Evolutionary conservation across 1,140 invertebrate species (phyloP), one percentile per base, ranked within the genome.

Genomic region (Drosophila willistoni): DNA sequence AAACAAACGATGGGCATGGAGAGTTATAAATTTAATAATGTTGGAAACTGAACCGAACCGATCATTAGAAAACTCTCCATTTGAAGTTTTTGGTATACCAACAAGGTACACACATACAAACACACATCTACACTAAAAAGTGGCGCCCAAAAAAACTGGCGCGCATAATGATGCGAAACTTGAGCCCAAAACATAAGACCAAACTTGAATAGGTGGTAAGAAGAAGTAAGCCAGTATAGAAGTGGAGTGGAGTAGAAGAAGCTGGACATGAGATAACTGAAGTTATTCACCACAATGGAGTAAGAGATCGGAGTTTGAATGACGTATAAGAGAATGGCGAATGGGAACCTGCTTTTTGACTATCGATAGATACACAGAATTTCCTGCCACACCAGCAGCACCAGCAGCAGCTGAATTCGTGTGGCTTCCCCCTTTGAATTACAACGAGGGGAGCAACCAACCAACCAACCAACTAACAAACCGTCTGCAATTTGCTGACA

Each of bases 341-440:
- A 14, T 34, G 66, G 65, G 65, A 84, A 84, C 81, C 85, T 77
- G 81, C 85, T 84, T 77, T 44, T 51, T 51, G 19, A 51, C 44
- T 51, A 51, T 70, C 61, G 69, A 70, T 70, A 85, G 82, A 85
- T 87, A 85, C 82, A 85, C 71, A 85, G 82, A 87, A 85, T 82
- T 85, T 82, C 79, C 82, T 85, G 79, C 36, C 36, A 39, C 36
- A 39, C 10, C 36, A 39, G 36, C 36, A 39, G 36, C 12, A 4
- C 10, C 36, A 12, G 36, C 68, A 76, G 63, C 71, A 71, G 76
- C 73, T 51, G 17, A 51, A 60, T 33, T 59, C 14, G 13, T 44
- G 22, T 6, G 25, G 42, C 61, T 63, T 63, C 61, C 42, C 42
- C 39, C 29, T 29, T 42, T 47, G n/a, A 33, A 60, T 55, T 64